These are phyloP conservation scores for Propithecus coquereli DNA, from an alignment of 2,113 vertebrate genomes.

Conservation along the genomic window DNA sequence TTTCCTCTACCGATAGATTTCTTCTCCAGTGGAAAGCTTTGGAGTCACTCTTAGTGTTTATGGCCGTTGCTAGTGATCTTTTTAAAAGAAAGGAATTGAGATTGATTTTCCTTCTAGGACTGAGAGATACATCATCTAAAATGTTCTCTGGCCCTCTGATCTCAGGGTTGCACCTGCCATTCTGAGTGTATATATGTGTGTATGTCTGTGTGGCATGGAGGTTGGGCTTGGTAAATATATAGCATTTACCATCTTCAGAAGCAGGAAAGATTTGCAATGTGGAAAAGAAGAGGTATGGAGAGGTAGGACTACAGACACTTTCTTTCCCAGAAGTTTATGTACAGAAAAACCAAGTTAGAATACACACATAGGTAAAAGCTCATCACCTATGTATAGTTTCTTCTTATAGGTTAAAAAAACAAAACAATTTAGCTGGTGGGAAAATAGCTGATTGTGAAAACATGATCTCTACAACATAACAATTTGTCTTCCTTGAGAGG, in stretches of 20 bases:
- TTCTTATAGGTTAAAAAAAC: not conserved
- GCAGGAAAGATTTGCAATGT: not conserved
- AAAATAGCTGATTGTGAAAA: not conserved
- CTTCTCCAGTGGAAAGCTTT: not conserved
- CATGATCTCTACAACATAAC: not conserved
- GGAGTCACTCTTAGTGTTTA: not conserved
- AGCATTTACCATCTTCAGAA: not conserved
- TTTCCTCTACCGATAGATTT: not conserved
- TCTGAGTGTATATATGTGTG: not conserved
- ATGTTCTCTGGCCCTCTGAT: not conserved
- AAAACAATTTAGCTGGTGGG: not conserved
- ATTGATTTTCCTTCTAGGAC: not conserved
- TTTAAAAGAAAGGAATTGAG: conserved; percentile 1
- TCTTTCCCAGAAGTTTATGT: not conserved
- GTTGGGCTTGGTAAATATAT: not conserved
- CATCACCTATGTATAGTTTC: not conserved
- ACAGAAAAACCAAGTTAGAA: not conserved
- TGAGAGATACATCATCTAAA: not conserved
- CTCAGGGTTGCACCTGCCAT: not conserved
- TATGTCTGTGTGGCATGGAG: not conserved
- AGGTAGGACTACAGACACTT: not conserved
- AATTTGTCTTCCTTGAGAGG: not conserved
- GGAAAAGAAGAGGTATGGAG: not conserved
- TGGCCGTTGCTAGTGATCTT: not conserved
- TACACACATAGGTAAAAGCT: not conserved